Conservation (phyloP, 2,888 invertebrate genomes). For the Margaritifera margaritifera region DNA sequence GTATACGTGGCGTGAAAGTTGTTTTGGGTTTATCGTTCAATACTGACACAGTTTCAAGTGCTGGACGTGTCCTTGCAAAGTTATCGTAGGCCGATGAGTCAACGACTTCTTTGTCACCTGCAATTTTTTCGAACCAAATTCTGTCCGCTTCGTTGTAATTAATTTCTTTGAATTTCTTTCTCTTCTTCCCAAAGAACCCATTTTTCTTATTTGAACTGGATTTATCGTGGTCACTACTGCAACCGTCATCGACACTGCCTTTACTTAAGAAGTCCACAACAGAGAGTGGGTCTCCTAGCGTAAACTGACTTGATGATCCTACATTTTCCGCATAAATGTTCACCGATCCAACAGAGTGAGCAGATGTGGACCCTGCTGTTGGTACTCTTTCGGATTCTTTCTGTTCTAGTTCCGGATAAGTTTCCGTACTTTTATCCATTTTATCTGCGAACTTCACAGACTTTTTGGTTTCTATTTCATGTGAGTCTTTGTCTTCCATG, state of each 20-base stretch:
- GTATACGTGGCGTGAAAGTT: too few species aligned
- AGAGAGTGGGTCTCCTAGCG: slow-evolving; percentile 19
- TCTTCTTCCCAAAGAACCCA: slow-evolving; percentile 1
- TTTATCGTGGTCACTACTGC: slow-evolving; percentile 1
- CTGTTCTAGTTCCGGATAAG: too few species aligned
- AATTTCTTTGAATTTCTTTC: slow-evolving; percentile 8
- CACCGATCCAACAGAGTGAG: too few species aligned
- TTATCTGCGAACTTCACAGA: too few species aligned
- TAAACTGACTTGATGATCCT: slow-evolving; percentile 33
- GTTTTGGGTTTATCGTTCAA: slow-evolving; percentile 14
- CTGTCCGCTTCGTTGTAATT: slow-evolving; percentile 29
- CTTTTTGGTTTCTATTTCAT: too few species aligned
- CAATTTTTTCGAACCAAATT: slow-evolving; percentile 44
- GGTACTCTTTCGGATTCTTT: too few species aligned
- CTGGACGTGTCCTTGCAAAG: slow-evolving; percentile 36
- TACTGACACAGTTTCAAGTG: slow-evolving; percentile 17
- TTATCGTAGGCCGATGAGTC: slow-evolving; percentile 41
- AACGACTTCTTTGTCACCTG: slow-evolving; percentile 44
- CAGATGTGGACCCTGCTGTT: too few species aligned
- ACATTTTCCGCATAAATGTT: slow-evolving; percentile 13
- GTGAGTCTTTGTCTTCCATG: too few species aligned
- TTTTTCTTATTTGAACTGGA: slow-evolving; percentile 4
- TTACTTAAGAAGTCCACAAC: slow-evolving; percentile 30
- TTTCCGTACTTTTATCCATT: too few species aligned
- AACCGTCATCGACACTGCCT: slow-evolving; percentile 19